Conservation (phyloP, 2,113 vertebrate species). For the Siphamia tubifer region DNA sequence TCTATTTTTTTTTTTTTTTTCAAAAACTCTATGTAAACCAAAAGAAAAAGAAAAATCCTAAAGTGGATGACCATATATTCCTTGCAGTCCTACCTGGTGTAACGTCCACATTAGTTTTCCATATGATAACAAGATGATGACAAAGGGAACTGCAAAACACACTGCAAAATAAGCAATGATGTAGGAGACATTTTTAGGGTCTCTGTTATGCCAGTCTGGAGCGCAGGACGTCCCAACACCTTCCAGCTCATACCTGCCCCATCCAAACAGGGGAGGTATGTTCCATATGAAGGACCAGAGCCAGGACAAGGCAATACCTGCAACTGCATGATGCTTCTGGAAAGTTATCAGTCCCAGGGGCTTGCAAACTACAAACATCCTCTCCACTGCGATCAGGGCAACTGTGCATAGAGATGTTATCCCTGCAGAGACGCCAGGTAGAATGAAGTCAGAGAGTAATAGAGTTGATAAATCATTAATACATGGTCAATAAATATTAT, state of each 20-base stretch:
- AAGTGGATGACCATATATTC: too few species aligned
- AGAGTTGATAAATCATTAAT: neutral
- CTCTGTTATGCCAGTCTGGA: conserved; percentile 77
- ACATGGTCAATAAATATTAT: too few species aligned
- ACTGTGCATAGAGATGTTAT: conserved; percentile 80
- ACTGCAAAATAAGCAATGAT: conserved; percentile 76
- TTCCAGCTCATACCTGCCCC: conserved; percentile 81
- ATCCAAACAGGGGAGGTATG: conserved; percentile 76
- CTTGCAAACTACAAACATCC: conserved; percentile 77
- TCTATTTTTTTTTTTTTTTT: too few species aligned
- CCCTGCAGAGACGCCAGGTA: conserved; percentile 47
- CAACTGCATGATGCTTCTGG: conserved; percentile 63
- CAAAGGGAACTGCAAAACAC: conserved; percentile 78
- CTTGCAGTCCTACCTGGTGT: conserved; percentile 72
- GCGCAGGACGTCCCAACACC: conserved; percentile 78
- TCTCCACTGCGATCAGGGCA: conserved; percentile 79
- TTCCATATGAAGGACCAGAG: conserved; percentile 81
- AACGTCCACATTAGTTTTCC: conserved; percentile 73
- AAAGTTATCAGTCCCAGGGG: conserved; percentile 72
- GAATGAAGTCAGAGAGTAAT: neutral
- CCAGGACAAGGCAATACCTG: conserved; percentile 72
- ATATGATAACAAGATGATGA: conserved; percentile 70
- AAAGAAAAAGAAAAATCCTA: too few species aligned
- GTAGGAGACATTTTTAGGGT: conserved; percentile 77
- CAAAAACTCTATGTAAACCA: too few species aligned